Evolutionary conservation across 2,888 invertebrate genomes (phyloP), one percentile per base, ranked within the genome.

Genomic region (Neoaliturus tenellus): DNA sequence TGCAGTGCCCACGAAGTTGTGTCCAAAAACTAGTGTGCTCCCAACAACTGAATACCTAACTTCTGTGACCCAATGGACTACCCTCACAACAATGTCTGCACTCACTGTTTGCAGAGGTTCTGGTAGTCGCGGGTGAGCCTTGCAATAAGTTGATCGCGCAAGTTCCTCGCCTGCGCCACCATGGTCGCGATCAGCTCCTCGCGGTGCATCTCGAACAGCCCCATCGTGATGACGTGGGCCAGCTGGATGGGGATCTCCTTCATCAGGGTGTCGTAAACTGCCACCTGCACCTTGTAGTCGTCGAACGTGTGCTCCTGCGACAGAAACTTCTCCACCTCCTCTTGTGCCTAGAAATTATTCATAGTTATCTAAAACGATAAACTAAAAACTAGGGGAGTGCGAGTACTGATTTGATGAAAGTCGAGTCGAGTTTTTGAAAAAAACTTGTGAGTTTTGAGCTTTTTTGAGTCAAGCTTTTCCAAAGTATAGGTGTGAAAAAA

Each of bases 151-250:
- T 93, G 93, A 73, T 94, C 94, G 85, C 95, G 94, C 81, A 97
- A 91, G 81, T 92, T 92, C 39, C 94, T 93, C 0, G 97, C 96
- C 33, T 95, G 92, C 14, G 91, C 90, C 8, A 95, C 93, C 85
- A 98, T 90, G 0, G 95, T 92, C 20, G 92, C 92, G 69, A 98
- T 95, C 39, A 98, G 91, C 82, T 96, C 95, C 73, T 93, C 94
- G 82, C 98, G 93, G 90, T 97, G 95, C 89, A 98, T 94, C 89
- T 96, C 95, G 89, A 96, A 98, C 91, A 98, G 93, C 10, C 97
- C 97, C 89, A 96, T 94, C 23, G 94, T 93, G 23, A 96, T 93
- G 0, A 95, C 94, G 85, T 94, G 93, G 86, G 94, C 93, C 39
- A 93, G 90, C 58, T 91, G 91, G 0, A 91, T 90, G 0, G 89